phyloP scores from a whole-genome alignment of 2,888 invertebrate species.

The Meta bourneti region DNA sequence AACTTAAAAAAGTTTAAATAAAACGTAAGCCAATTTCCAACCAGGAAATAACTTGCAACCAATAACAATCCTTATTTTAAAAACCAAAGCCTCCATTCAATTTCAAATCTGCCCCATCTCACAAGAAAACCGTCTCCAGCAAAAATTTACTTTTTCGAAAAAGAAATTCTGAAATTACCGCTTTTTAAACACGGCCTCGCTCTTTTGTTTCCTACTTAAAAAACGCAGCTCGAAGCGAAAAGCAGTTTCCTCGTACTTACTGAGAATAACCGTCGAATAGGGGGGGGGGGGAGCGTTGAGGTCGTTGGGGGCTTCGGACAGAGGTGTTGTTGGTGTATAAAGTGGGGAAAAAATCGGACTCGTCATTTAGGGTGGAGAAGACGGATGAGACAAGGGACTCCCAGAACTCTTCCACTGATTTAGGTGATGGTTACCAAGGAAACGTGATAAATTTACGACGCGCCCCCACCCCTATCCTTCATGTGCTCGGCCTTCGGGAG shows the following conservation, averaged over 20 bases:
- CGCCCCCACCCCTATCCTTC: slow-evolving; percentile 7
- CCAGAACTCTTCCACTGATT: slow-evolving; percentile 66
- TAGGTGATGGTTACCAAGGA: slow-evolving; percentile 65
- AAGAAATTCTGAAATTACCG: no score
- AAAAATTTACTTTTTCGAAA: no score
- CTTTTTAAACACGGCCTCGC: no score
- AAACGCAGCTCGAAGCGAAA: background rate
- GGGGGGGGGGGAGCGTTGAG: background rate
- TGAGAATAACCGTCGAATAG: background rate
- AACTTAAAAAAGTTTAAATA: no score
- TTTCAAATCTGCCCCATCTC: no score
- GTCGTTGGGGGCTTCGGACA: background rate
- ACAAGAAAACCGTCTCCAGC: no score
- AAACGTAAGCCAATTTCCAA: no score
- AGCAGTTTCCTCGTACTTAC: background rate
- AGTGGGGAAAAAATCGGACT: slow-evolving; percentile 29
- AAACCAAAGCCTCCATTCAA: no score
- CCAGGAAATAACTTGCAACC: no score
- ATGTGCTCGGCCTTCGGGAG: background rate
- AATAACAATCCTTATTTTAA: no score
- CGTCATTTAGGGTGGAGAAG: slow-evolving; percentile 59
- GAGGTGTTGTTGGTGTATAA: slow-evolving; percentile 10
- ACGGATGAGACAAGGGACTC: slow-evolving; percentile 66
- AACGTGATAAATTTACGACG: slow-evolving; percentile 61
- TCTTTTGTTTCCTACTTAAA: no score